phyloP scores from a whole-genome alignment of 2,888 invertebrate genomes.

The Drosophila monieri region DNA sequence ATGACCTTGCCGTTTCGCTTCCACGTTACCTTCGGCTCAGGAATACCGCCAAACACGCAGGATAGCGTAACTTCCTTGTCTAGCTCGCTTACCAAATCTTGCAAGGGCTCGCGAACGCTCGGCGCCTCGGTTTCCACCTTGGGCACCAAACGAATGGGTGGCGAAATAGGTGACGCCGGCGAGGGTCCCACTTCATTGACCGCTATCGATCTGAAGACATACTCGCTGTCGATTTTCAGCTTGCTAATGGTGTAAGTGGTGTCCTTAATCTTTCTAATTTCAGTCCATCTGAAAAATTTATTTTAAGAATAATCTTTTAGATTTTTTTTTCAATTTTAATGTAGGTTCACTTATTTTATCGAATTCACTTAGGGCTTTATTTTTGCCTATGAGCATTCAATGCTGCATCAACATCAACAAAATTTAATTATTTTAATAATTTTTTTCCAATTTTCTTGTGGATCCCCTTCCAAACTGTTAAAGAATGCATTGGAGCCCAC shows the following conservation, averaged over 20 bases:
- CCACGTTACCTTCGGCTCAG: conserved; percentile 91
- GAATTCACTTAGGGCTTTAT: no score
- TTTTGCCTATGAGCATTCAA: no score
- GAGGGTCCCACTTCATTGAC: conserved; percentile 91
- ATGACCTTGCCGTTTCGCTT: conserved; percentile 87
- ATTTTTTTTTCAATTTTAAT: not conserved
- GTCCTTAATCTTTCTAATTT: conserved; percentile 87
- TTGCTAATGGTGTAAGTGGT: conserved; percentile 88
- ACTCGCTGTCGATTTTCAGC: conserved; percentile 87
- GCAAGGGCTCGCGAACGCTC: conserved; percentile 88
- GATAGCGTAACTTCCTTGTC: conserved; percentile 88
- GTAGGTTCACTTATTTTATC: not conserved
- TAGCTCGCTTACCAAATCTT: conserved; percentile 87
- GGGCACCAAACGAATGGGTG: conserved; percentile 86
- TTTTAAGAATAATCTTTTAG: not conserved
- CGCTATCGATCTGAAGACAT: conserved; percentile 90
- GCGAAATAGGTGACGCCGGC: conserved; percentile 88
- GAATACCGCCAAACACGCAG: conserved; percentile 91
- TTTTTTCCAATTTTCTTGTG: no score
- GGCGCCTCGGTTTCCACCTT: conserved; percentile 86
- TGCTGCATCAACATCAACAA: no score
- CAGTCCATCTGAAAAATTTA: conserved; percentile 86
- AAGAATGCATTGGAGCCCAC: not conserved
- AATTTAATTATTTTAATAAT: no score
- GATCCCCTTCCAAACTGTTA: no score